phyloP scores from a whole-genome alignment of 2,113 vertebrate species.

The Corvus moneduloides region DNA sequence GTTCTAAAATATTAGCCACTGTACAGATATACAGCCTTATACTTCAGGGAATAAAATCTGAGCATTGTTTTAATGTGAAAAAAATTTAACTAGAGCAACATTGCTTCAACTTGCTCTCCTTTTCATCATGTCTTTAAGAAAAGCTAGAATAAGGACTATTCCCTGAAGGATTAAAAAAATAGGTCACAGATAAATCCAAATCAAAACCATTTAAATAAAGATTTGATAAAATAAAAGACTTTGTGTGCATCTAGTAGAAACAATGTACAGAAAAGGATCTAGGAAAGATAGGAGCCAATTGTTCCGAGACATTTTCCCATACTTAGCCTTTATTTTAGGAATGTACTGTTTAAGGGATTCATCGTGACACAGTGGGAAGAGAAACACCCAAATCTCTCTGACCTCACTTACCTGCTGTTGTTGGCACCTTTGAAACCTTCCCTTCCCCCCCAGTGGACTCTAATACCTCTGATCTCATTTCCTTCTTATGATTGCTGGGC shows the following conservation, averaged over 20 bases:
- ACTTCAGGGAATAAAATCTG: background rate
- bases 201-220: constrained; percentile 39
- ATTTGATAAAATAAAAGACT: constrained; percentile 25
- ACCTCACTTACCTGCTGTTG: background rate
- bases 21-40: background rate
- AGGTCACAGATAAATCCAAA: constrained; percentile 24
- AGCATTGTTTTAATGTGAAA: constrained; percentile 7
- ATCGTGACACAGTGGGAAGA: background rate
- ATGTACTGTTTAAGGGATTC: background rate
- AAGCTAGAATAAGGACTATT: background rate
- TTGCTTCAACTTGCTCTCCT: background rate
- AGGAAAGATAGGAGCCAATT: background rate
- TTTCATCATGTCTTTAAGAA: background rate
- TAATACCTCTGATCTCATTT: background rate
- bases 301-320: background rate
- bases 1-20: background rate
- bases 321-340: background rate
- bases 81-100: background rate
- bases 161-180: constrained; percentile 16
- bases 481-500: constrained; percentile 31
- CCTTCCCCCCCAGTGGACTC: background rate
- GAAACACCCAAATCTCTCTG: background rate
- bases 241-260: background rate
- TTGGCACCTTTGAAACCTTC: background rate
- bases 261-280: background rate